Percentiles rank a stretch among this genome's conserved stretches.
These are phyloP conservation scores for Columba janthina DNA, from an alignment of 2,113 vertebrate species.

Conservation along the genomic window DNA sequence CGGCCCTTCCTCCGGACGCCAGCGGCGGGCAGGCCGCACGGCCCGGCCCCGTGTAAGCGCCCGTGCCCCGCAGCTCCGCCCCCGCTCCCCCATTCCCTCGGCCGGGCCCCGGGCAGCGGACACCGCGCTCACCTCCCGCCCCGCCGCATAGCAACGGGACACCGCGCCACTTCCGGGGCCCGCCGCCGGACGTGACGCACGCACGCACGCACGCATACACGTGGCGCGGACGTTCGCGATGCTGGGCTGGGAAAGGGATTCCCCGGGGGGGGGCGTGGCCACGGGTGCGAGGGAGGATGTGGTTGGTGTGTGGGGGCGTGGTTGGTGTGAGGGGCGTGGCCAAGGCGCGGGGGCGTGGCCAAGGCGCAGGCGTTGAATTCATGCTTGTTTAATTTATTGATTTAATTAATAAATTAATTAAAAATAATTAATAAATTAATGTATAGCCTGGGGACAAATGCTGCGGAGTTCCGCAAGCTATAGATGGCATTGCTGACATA, in stretches of 20 bases:
- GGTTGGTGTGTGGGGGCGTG: not conserved
- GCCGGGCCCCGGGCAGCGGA: accelerated
- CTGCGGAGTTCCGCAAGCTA: too few species aligned
- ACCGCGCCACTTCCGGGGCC: not conserved
- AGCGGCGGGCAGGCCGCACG: not conserved
- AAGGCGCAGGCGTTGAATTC: not conserved
- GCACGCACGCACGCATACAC: not conserved
- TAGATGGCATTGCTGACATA: too few species aligned
- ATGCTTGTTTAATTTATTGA: not conserved
- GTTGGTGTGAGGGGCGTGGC: not conserved
- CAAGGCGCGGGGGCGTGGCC: not conserved
- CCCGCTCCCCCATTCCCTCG: not conserved
- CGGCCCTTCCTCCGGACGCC: not conserved
- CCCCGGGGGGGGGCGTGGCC: not conserved
- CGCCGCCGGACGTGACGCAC: not conserved
- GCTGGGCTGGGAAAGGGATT: not conserved
- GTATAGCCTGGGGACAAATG: too few species aligned
- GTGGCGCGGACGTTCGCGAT: accelerated
- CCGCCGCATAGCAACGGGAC: not conserved
- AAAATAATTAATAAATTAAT: too few species aligned
- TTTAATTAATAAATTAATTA: too few species aligned
- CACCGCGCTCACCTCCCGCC: not conserved
- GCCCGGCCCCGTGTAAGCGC: not conserved
- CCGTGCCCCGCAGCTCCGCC: accelerated
- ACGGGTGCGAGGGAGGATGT: not conserved